These are phyloP conservation scores for Oxycera nigricornis DNA, from an alignment of 2,888 invertebrate species.

Conservation along the genomic window DNA sequence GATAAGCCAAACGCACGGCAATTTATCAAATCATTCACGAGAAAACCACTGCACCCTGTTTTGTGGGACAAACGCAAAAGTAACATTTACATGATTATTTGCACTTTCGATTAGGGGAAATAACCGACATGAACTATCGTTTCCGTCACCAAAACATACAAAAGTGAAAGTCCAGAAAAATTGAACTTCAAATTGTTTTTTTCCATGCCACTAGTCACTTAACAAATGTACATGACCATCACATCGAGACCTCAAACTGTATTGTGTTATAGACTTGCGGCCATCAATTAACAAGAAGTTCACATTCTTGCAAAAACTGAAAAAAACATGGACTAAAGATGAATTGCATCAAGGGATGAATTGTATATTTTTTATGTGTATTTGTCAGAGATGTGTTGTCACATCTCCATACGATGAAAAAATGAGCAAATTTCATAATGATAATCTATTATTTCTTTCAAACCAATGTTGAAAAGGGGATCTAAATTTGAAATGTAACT, in stretches of 20 bases:
- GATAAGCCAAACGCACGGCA: constrained; percentile 43
- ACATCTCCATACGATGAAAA: constrained; percentile 31
- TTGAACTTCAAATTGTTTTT: constrained; percentile 45
- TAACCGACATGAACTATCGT: neutral
- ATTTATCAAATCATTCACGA: constrained; percentile 43
- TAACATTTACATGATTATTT: constrained; percentile 48
- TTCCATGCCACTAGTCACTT: constrained; percentile 46
- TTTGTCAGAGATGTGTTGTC: constrained; percentile 28
- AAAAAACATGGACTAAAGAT: constrained; percentile 43
- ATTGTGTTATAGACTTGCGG: constrained; percentile 37
- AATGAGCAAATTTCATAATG: constrained; percentile 47
- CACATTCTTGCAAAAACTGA: constrained; percentile 30
- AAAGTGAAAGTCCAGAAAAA: constrained; percentile 28
- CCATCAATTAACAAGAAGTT: constrained; percentile 41
- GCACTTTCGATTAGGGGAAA: constrained; percentile 41
- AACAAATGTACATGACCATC: constrained; percentile 42
- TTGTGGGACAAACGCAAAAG: constrained; percentile 41
- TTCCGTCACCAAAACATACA: constrained; percentile 3
- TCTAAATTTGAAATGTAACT: constrained; percentile 44
- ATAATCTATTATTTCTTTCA: constrained; percentile 41
- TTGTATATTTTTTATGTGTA: constrained; percentile 29
- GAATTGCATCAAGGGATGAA: constrained; percentile 12
- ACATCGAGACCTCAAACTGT: constrained; percentile 1
- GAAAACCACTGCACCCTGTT: constrained; percentile 8
- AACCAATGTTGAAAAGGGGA: constrained; percentile 37